Evolutionary conservation across 2,113 vertebrate genomes (phyloP).

Genomic region (Centrocercus urophasianus): DNA sequence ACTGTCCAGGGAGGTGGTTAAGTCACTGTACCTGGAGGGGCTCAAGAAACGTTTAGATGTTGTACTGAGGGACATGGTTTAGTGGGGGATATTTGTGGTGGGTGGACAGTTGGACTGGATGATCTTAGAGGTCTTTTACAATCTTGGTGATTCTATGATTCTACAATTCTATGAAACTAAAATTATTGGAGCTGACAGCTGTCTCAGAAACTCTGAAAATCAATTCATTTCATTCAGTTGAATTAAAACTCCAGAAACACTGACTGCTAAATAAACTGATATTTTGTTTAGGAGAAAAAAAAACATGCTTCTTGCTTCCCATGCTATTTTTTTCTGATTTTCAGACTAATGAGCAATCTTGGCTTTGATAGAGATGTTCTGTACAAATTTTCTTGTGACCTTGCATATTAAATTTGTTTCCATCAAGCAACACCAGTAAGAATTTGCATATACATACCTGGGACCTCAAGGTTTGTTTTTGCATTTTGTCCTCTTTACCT

Average conservation of each 20-base stretch:
- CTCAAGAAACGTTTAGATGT: too few relatives aligned
- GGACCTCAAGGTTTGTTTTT: neutral
- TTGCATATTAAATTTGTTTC: constrained; percentile 29
- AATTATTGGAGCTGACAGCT: neutral
- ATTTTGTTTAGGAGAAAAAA: neutral
- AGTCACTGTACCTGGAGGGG: too few relatives aligned
- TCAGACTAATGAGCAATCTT: constrained; percentile 7
- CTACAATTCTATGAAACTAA: neutral
- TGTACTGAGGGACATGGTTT: too few relatives aligned
- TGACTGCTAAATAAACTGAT: neutral
- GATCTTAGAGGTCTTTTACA: too few relatives aligned
- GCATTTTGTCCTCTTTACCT: neutral
- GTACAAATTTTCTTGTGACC: constrained; percentile 23
- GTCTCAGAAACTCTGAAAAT: neutral
- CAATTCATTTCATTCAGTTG: neutral
- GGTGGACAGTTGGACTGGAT: too few relatives aligned
- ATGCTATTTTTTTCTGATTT: neutral
- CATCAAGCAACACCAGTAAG: neutral
- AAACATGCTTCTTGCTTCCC: neutral
- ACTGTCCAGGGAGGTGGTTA: too few relatives aligned
- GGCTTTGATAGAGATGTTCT: neutral
- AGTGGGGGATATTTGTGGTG: too few relatives aligned
- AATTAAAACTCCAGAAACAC: constrained; percentile 2
- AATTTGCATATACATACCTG: neutral
- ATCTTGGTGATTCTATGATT: too few relatives aligned